Percentiles rank a stretch among this genome's conserved stretches.
Evolutionary conservation across 2,113 vertebrate species (phyloP).

Genomic region (Phodopus roborovskii): DNA sequence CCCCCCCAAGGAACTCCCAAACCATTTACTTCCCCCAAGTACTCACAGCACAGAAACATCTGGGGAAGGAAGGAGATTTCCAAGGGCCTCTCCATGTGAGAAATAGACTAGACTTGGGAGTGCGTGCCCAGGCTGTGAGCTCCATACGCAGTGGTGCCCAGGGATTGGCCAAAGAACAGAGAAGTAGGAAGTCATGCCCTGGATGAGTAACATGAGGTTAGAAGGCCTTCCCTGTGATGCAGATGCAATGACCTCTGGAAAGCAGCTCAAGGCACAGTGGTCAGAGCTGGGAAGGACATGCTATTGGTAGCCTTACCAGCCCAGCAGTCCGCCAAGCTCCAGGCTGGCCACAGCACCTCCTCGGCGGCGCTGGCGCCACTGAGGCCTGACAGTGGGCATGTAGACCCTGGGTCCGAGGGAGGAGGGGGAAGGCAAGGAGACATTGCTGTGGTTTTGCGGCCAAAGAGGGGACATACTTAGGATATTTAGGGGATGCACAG

Average conservation of each 20-base stretch:
- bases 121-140: not conserved
- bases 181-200: not conserved
- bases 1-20: not conserved
- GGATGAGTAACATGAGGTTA: not conserved
- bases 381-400: slow-evolving; percentile 55
- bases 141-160: fast-evolving
- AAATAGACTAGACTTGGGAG: not conserved
- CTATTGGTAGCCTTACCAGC: not conserved
- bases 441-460: slow-evolving; percentile 81
- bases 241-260: not conserved
- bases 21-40: not conserved
- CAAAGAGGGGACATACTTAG: slow-evolving; percentile 75
- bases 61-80: not conserved
- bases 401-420: slow-evolving; percentile 71
- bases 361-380: slow-evolving; percentile 60
- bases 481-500: slow-evolving; percentile 80
- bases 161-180: not conserved
- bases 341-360: slow-evolving; percentile 69
- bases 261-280: not conserved
- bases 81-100: not conserved
- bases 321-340: slow-evolving; percentile 11
- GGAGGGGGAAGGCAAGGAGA: slow-evolving; percentile 61
- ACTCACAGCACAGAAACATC: not conserved
- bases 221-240: not conserved
- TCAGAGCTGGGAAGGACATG: not conserved